Base-by-base conservation (phyloP, 1,140 invertebrate genomes). In the Melipona quadrifasciata region DNA sequence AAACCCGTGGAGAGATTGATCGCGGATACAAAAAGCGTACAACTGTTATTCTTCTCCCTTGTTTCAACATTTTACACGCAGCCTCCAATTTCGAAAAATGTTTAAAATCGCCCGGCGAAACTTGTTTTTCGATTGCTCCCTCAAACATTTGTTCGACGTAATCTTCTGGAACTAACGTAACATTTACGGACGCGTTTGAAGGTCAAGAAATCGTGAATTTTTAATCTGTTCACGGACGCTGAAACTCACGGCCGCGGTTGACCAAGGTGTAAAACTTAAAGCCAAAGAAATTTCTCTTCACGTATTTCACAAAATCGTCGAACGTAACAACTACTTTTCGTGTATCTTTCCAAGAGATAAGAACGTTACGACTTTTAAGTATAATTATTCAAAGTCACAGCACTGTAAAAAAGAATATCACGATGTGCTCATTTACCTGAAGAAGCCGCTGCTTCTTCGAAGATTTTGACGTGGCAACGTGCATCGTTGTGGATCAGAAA, bases 1-100 rank as follows among this genome's bases (percentile, higher is more conserved):
- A 72, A 72, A 80, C 55, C 14, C 17, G 55, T 27, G 5, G 27
- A 73, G 76, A 78, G 64, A 68, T 79, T 55, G 77, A 79, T 79
- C 47, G 76, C 19, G 75, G 51, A 65, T 27, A 27, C 31, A 47
- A 21, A 65, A 75, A 78, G 24, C 39, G 34, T 76, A n/a, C n/a
- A 47, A n/a, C 24, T 64, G 39, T 47, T 76, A 47, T 76, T 34
- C 57, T 64, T 76, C 34, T 21, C 4, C 17, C 21, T 8, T 5
- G 1, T 55, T 51, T 55, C 47, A 55, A 79, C 67, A 53, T 67
- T 53, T 65, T 51, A 34, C 24, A 39, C 2, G 68, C 27, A 51
- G 27, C 11, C 39, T 77, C 11, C 24, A 65, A 65, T 64, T 65
- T 21, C 39, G 19, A 65, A 24, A 51, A 65, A 21, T 77, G 27